Percentiles rank a stretch among this genome's conserved stretches.
phyloP scores from a whole-genome alignment of 2,797 vertebrate genomes.

The Botia almorhae region DNA sequence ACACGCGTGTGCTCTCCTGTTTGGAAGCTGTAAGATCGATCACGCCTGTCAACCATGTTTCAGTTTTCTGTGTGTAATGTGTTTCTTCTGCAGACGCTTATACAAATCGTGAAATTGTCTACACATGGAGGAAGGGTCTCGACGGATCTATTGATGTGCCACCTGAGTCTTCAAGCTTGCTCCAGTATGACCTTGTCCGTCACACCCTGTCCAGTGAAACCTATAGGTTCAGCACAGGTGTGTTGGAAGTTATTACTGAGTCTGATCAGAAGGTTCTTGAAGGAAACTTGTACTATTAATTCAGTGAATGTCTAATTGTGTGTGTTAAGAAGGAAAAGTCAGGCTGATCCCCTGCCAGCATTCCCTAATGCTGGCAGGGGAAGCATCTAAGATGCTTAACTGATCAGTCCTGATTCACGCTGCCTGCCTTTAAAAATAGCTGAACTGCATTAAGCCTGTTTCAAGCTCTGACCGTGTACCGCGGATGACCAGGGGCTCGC shows the following conservation, averaged over 20 bases:
- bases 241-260: neutral
- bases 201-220: slow-evolving; percentile 77
- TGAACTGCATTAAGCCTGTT: slow-evolving; percentile 59
- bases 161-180: slow-evolving; percentile 78
- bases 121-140: slow-evolving; percentile 79
- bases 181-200: slow-evolving; percentile 82
- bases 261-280: neutral
- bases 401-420: slow-evolving; percentile 63
- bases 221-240: slow-evolving; percentile 56
- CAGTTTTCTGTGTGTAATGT: neutral
- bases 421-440: slow-evolving; percentile 65
- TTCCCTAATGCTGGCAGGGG: slow-evolving; percentile 18
- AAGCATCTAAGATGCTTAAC: slow-evolving; percentile 65
- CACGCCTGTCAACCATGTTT: neutral
- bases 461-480: slow-evolving; percentile 46
- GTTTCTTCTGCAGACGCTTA: slow-evolving; percentile 65
- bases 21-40: slow-evolving; percentile 82
- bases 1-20: slow-evolving; percentile 81
- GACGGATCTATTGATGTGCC: slow-evolving; percentile 78
- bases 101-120: slow-evolving; percentile 77
- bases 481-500: neutral
- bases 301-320: neutral
- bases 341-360: slow-evolving; percentile 11
- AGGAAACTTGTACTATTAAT: neutral
- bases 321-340: slow-evolving; percentile 19